phyloP scores from a whole-genome alignment of 2,888 invertebrate genomes.

The Dicranocentrus wangi region DNA sequence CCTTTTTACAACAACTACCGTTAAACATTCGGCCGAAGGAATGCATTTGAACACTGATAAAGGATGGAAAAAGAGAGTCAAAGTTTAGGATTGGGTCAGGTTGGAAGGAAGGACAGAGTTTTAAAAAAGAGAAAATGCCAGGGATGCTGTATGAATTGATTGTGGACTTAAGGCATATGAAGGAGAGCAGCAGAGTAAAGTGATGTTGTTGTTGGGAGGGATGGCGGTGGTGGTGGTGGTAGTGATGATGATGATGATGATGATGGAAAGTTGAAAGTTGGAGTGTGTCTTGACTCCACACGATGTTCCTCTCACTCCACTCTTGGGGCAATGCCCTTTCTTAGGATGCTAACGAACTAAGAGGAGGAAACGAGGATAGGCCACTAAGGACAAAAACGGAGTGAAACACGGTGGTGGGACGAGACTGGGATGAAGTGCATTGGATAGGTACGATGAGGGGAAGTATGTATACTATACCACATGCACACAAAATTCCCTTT shows the following conservation, averaged over 20 bases:
- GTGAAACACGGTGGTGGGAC: neutral
- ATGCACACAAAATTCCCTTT: slow-evolving; percentile 3
- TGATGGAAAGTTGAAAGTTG: slow-evolving; percentile 16
- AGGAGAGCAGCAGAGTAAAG: neutral
- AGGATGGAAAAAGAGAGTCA: neutral
- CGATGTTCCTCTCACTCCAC: slow-evolving; percentile 1
- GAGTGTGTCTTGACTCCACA: slow-evolving; percentile 2
- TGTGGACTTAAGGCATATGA: neutral
- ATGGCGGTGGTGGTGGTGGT: neutral
- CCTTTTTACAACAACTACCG: slow-evolving; percentile 25
- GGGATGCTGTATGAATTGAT: neutral
- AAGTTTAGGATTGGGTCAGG: neutral
- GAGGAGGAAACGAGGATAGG: slow-evolving; percentile 47
- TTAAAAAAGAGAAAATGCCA: neutral
- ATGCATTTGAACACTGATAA: neutral
- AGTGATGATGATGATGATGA: slow-evolving; percentile 19
- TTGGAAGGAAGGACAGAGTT: slow-evolving; percentile 5
- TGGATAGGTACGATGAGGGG: neutral
- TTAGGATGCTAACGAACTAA: slow-evolving; percentile 42
- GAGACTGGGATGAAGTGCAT: neutral
- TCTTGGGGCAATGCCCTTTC: slow-evolving; percentile 39
- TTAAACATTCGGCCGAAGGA: neutral
- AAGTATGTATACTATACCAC: neutral
- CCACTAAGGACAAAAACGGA: slow-evolving; percentile 28
- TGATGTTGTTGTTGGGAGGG: slow-evolving; percentile 1